These are phyloP conservation scores for Drosophila conformis DNA, from an alignment of 2,888 invertebrate species.

Conservation along the genomic window DNA sequence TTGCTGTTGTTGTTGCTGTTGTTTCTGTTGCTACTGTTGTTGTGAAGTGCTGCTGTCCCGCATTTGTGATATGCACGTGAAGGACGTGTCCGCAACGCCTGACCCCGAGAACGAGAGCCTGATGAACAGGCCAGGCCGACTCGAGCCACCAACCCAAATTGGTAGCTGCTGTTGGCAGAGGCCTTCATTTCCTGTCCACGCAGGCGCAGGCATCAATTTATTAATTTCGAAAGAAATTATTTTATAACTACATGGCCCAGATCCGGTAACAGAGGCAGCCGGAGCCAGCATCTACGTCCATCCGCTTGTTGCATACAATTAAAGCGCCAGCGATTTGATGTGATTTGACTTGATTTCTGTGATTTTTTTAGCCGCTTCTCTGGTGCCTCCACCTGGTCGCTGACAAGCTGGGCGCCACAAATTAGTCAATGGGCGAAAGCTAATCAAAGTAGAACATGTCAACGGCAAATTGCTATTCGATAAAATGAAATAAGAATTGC, in stretches of 20 bases:
- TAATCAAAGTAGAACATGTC: conserved; percentile 78
- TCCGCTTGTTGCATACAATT: conserved; percentile 74
- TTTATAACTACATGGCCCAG: conserved; percentile 62
- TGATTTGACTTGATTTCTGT: conserved; percentile 11
- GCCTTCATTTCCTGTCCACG: conserved; percentile 62
- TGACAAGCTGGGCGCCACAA: conserved; percentile 56
- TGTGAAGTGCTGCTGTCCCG: conserved; percentile 45
- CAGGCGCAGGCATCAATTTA: conserved; percentile 71
- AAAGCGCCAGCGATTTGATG: conserved; percentile 32
- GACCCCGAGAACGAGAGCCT: conserved; percentile 1
- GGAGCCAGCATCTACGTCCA: conserved; percentile 5
- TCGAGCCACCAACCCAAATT: conserved; percentile 33
- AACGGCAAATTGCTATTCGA: conserved; percentile 62
- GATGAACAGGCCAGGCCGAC: conserved; percentile 23
- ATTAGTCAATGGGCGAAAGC: conserved; percentile 63
- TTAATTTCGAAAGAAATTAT: conserved; percentile 78
- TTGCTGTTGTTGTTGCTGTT: background rate
- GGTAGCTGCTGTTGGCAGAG: conserved; percentile 41
- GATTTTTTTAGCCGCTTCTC: background rate
- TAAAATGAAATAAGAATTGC: conserved; percentile 60
- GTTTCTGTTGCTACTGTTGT: background rate
- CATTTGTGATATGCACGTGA: conserved; percentile 56
- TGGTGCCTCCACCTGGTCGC: conserved; percentile 41
- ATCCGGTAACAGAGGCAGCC: conserved; percentile 7
- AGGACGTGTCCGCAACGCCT: conserved; percentile 49